phyloP scores from a whole-genome alignment of 30 jellyfish, hydroid and myxozoan species.

The Turritopsis rubra region DNA sequence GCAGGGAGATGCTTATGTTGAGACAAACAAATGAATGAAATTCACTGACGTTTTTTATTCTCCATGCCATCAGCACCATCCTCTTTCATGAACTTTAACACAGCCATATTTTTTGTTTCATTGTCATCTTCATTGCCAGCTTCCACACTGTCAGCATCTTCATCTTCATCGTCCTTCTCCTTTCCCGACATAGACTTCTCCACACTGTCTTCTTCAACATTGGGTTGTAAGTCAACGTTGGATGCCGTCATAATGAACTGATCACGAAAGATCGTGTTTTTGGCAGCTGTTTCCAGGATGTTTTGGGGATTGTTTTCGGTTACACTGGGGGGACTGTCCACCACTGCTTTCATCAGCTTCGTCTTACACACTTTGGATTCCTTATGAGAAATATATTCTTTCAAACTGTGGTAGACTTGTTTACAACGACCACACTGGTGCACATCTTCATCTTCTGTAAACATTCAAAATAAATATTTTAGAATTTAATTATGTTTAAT shows the following conservation, averaged over 20 bases:
- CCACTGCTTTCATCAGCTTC: conserved; percentile 17
- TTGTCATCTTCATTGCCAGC: not conserved
- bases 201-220: not conserved
- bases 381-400: conserved; percentile 65
- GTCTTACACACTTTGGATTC: conserved; percentile 70
- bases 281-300: conserved; percentile 85
- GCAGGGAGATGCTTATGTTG: no score
- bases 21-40: no score
- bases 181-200: not conserved
- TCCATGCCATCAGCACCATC: not conserved
- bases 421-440: conserved; percentile 98
- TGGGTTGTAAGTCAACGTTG: not conserved
- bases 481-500: no score
- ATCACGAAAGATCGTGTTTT: conserved; percentile 62
- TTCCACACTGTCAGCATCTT: not conserved
- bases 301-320: conserved; percentile 35
- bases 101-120: not conserved
- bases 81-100: not conserved
- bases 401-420: conserved; percentile 57
- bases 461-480: no score
- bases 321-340: conserved; percentile 9
- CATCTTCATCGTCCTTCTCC: not conserved
- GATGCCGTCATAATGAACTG: conserved; percentile 4
- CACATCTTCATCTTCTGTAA: conserved; percentile 70
- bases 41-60: not conserved